Evolutionary conservation across 2,113 vertebrate species (phyloP).

Genomic region (Canis aureus): DNA sequence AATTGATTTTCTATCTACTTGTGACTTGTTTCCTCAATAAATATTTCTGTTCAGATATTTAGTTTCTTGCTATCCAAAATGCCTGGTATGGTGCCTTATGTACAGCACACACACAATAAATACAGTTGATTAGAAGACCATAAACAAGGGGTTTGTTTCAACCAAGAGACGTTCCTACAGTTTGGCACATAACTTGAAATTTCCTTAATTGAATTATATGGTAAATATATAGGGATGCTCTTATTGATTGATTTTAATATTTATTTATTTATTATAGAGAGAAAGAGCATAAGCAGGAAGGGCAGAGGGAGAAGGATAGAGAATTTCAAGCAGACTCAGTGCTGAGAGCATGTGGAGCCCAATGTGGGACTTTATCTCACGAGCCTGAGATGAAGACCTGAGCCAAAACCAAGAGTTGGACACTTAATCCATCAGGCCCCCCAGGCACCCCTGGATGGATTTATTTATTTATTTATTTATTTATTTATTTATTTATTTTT

Average conservation of each 20-base stretch:
- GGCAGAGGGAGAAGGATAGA: neutral
- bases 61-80: neutral
- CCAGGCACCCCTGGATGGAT: too few species aligned
- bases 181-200: neutral
- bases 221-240: neutral
- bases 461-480: too few species aligned
- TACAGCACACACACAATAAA: neutral
- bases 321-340: neutral
- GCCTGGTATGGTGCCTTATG: neutral
- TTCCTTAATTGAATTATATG: slow-evolving; percentile 27
- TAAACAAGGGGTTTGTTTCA: slow-evolving; percentile 17
- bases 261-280: neutral
- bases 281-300: neutral
- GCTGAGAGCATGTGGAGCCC: neutral
- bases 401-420: neutral
- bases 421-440: too few species aligned
- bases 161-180: neutral
- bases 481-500: too few species aligned
- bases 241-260: slow-evolving; percentile 19
- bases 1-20: neutral
- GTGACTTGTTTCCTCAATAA: neutral
- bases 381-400: neutral
- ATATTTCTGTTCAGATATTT: neutral
- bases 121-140: neutral
- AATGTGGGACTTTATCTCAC: neutral